Base-by-base conservation (phyloP, 2,888 invertebrate species). In the Tipula vernalis region DNA sequence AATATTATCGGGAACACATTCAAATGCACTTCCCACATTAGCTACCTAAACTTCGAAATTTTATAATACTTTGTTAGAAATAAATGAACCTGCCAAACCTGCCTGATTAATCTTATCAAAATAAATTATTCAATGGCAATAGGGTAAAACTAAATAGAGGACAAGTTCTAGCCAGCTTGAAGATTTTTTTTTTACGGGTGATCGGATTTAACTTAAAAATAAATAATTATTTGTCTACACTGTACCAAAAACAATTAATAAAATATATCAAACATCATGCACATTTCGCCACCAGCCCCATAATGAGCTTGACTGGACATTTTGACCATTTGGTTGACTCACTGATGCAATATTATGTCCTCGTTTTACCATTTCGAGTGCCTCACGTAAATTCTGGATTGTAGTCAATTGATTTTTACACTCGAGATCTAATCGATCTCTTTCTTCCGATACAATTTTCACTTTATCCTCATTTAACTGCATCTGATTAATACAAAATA, bases 321-420 rank as follows among this genome's bases (percentile, higher is more conserved):
- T 71, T 71, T 71, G 71, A 71, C 28, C 71, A 28, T 71, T 71
- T 28, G 71, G 71, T 71, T 84, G 57, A 85, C 86, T 87, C 86
- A 87, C 86, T 86, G 71, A 71, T 28, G 83, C 12, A 36, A 87
- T 41, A 15, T 85, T 71, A 86, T 85, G 39, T 13, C 42, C 44
- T 36, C 86, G 86, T 86, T 87, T 88, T n/a, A 51, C 28, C 36
- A 84, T 44, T 87, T 88, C 88, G 39, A 88, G 83, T 6, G 88
- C 88, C 85, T 87, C 86, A 51, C 88, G 87, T 57, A 88, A 87
- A 87, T 88, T 88, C 18, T 86, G 85, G 85, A 88, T 88, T 36
- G 88, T 88, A 47, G 87, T 88, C 39, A 86, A 18, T 86, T 88
- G 88, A 86, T 88, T 87, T 86, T 88, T 87, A 87, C 87, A 87